phyloP scores from a whole-genome alignment of 2,888 invertebrate species.

The Hyppa rectilinea region DNA sequence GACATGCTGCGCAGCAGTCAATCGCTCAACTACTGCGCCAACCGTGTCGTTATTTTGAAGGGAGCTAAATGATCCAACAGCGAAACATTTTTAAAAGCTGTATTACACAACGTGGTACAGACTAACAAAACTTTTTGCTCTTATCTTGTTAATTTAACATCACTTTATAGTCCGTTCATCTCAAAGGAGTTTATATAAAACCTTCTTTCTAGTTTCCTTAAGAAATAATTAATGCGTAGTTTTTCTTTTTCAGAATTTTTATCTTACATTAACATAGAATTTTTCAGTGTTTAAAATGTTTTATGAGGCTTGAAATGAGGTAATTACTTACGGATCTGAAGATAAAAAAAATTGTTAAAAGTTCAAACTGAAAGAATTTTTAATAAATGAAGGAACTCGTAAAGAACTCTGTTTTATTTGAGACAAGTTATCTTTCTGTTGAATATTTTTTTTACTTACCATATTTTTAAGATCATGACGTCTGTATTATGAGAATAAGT shows the following conservation, averaged over 20 bases:
- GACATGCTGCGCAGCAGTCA: too few relatives aligned
- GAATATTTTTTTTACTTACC: neutral
- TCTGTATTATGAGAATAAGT: too few relatives aligned
- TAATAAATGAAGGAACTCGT: constrained; percentile 19
- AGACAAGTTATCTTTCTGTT: constrained; percentile 13
- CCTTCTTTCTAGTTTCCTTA: constrained; percentile 36
- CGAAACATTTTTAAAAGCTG: constrained; percentile 18
- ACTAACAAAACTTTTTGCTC: constrained; percentile 11
- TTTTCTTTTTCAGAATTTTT: constrained; percentile 29
- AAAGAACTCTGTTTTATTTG: constrained; percentile 12
- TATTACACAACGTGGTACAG: neutral
- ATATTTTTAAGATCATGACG: neutral
- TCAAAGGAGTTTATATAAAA: constrained; percentile 52
- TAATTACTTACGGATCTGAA: constrained; percentile 28
- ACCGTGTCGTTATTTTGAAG: too few relatives aligned
- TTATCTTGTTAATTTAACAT: constrained; percentile 46
- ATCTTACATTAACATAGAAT: constrained; percentile 40
- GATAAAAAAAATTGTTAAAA: constrained; percentile 41
- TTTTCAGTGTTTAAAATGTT: constrained; percentile 48
- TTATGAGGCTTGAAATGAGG: constrained; percentile 50
- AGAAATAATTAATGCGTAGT: constrained; percentile 53
- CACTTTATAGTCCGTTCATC: constrained; percentile 22
- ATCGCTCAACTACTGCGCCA: too few relatives aligned
- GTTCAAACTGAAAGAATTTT: constrained; percentile 28
- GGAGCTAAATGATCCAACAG: too few relatives aligned